phyloP scores from a whole-genome alignment of 2,797 vertebrate species.

The Pseudomugil tenellus region DNA sequence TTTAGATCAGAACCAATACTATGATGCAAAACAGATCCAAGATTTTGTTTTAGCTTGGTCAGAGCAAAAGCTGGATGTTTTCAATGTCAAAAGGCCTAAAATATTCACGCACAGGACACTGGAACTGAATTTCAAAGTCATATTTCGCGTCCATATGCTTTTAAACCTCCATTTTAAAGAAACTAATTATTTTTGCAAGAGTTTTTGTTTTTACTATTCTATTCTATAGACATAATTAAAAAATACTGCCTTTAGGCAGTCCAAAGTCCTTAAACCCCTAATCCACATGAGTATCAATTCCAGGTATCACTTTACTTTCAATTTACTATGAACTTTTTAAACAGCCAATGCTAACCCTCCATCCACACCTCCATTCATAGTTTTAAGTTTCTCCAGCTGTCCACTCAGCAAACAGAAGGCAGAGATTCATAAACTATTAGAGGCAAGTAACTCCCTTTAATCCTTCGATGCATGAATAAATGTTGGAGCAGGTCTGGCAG shows the following conservation, averaged over 20 bases:
- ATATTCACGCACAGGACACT: no score
- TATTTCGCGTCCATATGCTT: no score
- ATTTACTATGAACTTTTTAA: conserved; percentile 47
- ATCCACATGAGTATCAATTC: conserved; percentile 16
- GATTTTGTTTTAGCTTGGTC: conserved; percentile 36
- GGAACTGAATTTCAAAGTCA: no score
- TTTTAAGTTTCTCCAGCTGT: conserved; percentile 74
- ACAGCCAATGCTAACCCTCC: conserved; percentile 31
- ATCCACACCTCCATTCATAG: conserved; percentile 34
- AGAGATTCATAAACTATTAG: conserved; percentile 72
- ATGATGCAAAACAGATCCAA: conserved; percentile 16
- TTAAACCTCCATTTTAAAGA: background rate
- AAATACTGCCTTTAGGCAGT: background rate
- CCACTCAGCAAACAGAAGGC: conserved; percentile 66
- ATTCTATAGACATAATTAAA: background rate
- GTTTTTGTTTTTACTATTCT: background rate
- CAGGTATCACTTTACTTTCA: conserved; percentile 30
- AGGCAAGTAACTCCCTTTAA: conserved; percentile 61
- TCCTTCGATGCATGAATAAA: conserved; percentile 65
- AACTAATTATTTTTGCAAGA: conserved; percentile 1
- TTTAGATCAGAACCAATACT: background rate
- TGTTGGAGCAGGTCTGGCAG: conserved; percentile 57
- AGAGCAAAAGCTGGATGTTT: conserved; percentile 43
- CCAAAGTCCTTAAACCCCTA: conserved; percentile 12
- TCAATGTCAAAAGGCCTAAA: background rate